phyloP scores from a whole-genome alignment of 2,797 vertebrate genomes.

The Acanthopagrus latus region DNA sequence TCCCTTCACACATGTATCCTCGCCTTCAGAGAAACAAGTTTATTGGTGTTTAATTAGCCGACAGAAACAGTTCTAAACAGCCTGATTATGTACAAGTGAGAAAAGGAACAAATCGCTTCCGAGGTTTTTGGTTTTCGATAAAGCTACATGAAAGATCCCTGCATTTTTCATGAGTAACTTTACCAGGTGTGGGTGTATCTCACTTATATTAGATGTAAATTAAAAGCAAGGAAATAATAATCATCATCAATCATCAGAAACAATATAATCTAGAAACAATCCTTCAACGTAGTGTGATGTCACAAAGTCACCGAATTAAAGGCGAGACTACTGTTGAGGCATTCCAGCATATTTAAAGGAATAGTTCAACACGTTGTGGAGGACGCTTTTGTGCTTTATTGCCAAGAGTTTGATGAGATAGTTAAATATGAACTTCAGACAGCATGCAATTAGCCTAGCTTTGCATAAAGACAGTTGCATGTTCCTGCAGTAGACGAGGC shows the following conservation, averaged over 20 bases:
- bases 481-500: too few species aligned
- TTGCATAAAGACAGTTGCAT: background rate
- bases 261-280: background rate
- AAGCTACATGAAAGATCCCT: too few species aligned
- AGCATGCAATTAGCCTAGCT: background rate
- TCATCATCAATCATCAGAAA: background rate
- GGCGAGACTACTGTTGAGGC: too few species aligned
- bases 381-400: background rate
- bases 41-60: constrained; percentile 41
- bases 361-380: background rate
- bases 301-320: too few species aligned
- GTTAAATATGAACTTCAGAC: background rate
- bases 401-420: background rate
- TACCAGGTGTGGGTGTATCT: background rate
- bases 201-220: background rate
- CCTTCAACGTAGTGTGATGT: background rate
- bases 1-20: background rate
- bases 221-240: constrained; percentile 15
- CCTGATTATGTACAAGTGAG: background rate
- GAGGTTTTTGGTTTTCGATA: too few species aligned
- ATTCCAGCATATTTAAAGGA: background rate
- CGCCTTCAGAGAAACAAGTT: constrained; percentile 29
- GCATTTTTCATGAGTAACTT: too few species aligned
- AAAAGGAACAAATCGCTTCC: background rate
- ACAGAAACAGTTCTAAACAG: constrained; percentile 10